Evolutionary conservation across 2,113 vertebrate genomes (phyloP).

Genomic region (Cynocephalus volans): DNA sequence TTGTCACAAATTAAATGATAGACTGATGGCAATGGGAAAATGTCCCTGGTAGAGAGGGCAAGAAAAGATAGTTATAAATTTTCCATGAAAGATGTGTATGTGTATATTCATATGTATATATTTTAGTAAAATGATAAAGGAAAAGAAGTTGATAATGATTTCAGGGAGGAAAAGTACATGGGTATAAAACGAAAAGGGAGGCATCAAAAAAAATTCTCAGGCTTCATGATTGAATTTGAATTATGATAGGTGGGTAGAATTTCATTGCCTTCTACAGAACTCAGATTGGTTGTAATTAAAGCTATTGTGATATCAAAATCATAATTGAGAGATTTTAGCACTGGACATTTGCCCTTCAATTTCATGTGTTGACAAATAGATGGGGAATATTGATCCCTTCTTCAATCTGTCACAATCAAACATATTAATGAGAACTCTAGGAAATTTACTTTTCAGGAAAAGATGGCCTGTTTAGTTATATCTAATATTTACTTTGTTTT

Average conservation of each 20-base stretch:
- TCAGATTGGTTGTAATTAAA: slow-evolving; percentile 22
- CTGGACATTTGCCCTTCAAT: not conserved
- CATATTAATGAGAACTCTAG: not conserved
- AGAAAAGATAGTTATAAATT: not conserved
- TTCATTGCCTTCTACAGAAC: not conserved
- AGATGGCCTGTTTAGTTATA: not conserved
- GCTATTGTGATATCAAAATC: not conserved
- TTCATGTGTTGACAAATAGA: not conserved
- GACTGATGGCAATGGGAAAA: not conserved
- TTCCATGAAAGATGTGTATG: not conserved
- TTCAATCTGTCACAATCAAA: not conserved
- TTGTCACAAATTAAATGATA: not conserved
- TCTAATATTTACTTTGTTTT: not conserved
- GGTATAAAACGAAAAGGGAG: not conserved
- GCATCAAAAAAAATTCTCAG: not conserved
- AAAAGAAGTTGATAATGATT: not conserved
- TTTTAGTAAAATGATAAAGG: not conserved
- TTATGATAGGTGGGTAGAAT: not conserved
- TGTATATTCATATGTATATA: not conserved
- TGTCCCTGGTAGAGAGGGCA: not conserved
- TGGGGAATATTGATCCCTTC: not conserved
- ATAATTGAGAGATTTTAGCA: not conserved
- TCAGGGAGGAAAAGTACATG: not conserved
- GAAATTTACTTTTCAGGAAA: not conserved
- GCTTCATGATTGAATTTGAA: not conserved